Evolutionary conservation across 1,140 invertebrate genomes (phyloP).

Genomic region (Andrena cerasifolii): DNA sequence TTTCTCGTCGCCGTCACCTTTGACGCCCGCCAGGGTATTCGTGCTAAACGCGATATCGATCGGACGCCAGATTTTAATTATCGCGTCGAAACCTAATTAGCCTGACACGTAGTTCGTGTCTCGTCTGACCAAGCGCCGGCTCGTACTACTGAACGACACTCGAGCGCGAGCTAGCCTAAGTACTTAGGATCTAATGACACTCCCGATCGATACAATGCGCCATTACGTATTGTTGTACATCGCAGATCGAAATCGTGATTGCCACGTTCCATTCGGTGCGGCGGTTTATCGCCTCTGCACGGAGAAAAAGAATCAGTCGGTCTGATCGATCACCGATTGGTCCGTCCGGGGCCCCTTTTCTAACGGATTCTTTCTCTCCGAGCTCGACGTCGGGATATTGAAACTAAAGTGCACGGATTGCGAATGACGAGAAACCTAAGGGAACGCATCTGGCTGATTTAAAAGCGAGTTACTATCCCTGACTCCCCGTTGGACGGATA

Average conservation of each 20-base stretch:
- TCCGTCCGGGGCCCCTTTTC: too few species aligned
- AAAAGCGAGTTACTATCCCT: constrained; percentile 24
- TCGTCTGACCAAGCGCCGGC: constrained; percentile 20
- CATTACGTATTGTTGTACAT: too few species aligned
- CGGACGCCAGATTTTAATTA: constrained; percentile 54
- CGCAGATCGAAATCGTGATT: not conserved
- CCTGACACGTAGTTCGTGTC: constrained; percentile 23
- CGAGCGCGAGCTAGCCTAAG: not conserved
- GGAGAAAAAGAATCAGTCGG: too few species aligned
- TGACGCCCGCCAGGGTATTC: constrained; percentile 36
- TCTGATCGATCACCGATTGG: too few species aligned
- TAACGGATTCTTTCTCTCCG: too few species aligned
- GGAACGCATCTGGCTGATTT: constrained; percentile 26
- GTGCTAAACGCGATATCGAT: constrained; percentile 52
- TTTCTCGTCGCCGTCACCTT: constrained; percentile 50
- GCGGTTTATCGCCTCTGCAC: too few species aligned
- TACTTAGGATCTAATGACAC: not conserved
- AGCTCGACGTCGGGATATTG: too few species aligned
- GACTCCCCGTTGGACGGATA: constrained; percentile 25
- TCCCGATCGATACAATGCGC: not conserved
- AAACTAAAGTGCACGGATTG: not conserved
- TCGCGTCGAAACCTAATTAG: constrained; percentile 41
- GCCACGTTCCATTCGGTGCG: too few species aligned
- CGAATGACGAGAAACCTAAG: not conserved
- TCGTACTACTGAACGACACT: constrained; percentile 8